phyloP scores from a whole-genome alignment of 1,140 invertebrate species.

The Drosophila burlai region DNA sequence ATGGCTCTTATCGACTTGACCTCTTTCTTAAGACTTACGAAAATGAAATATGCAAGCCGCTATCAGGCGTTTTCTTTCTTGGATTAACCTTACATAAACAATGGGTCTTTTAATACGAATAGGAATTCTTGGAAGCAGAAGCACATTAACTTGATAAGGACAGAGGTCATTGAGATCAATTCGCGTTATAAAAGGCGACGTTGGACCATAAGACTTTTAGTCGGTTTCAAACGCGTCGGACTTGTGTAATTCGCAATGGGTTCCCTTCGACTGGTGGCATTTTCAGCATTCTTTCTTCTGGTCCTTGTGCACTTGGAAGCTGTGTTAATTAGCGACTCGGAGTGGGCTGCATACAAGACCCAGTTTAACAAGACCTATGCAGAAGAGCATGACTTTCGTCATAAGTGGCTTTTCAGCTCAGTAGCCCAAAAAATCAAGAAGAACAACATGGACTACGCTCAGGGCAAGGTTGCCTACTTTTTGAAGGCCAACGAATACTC shows the following conservation, averaged over 20 bases:
- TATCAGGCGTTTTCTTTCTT: not conserved
- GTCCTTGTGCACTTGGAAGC: not conserved
- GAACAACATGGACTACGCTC: constrained; percentile 1
- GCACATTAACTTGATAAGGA: not conserved
- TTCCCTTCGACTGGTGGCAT: not conserved
- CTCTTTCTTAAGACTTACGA: not conserved
- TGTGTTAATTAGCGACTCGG: not conserved
- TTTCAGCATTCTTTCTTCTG: not conserved
- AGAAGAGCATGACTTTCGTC: not conserved
- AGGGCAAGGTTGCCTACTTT: not conserved
- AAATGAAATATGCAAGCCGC: not conserved
- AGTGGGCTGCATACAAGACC: constrained; percentile 11
- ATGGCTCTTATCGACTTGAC: not conserved
- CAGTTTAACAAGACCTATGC: not conserved
- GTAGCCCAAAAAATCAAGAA: not conserved
- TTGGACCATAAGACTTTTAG: not conserved
- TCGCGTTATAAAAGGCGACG: not conserved
- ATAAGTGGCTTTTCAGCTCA: not conserved
- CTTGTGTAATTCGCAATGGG: not conserved
- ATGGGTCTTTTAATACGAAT: too few relatives aligned
- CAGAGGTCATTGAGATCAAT: not conserved
- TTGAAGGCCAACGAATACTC: constrained; percentile 29
- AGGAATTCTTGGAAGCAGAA: not conserved
- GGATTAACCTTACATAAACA: not conserved
- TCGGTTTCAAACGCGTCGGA: not conserved